Evolutionary conservation across 1,140 invertebrate species (phyloP).

Genomic region (Caerostris darwini): DNA sequence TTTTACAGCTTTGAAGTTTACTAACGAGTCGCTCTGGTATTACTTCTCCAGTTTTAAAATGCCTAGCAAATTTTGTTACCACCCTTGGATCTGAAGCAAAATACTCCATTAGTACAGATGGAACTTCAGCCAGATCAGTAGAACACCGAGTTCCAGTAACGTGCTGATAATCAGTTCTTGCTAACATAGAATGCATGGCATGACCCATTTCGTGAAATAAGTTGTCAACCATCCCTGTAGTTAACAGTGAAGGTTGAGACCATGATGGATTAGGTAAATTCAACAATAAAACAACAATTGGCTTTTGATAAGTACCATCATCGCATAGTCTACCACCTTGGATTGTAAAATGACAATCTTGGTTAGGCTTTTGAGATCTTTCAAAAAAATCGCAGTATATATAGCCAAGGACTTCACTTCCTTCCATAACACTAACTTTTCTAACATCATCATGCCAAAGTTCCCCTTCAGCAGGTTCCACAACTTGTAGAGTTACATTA

Average conservation of each 20-base stretch:
- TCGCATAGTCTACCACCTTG: slow-evolving; percentile 91
- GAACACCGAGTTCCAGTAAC: slow-evolving; percentile 97
- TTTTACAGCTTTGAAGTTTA: slow-evolving; percentile 91
- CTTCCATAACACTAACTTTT: slow-evolving; percentile 91
- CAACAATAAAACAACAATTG: slow-evolving; percentile 94
- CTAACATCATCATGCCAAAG: slow-evolving; percentile 93
- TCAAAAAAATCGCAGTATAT: slow-evolving; percentile 99
- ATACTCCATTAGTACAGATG: slow-evolving; percentile 98
- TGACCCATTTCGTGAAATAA: slow-evolving; percentile 99
- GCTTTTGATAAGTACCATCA: slow-evolving; percentile 91
- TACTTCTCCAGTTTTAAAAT: slow-evolving; percentile 93
- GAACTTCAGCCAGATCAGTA: slow-evolving; percentile 99
- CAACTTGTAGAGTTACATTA: slow-evolving; percentile 88
- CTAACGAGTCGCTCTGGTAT: slow-evolving; percentile 90
- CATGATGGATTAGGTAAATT: slow-evolving; percentile 88
- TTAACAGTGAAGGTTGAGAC: slow-evolving; percentile 88
- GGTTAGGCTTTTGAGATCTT: slow-evolving; percentile 92
- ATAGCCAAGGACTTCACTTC: slow-evolving; percentile 91
- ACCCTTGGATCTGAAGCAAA: slow-evolving; percentile 95
- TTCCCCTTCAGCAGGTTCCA: slow-evolving; percentile 89
- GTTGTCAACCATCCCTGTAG: slow-evolving; percentile 94
- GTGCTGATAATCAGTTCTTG: slow-evolving; percentile 96
- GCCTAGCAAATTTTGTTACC: slow-evolving; percentile 92
- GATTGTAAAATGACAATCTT: slow-evolving; percentile 99
- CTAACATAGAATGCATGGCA: slow-evolving; percentile 99